A percentile compares a stretch with the other conserved stretches of the same genome.
Conservation (phyloP, 2,888 invertebrate species). For the Xanthia icteritia region DNA sequence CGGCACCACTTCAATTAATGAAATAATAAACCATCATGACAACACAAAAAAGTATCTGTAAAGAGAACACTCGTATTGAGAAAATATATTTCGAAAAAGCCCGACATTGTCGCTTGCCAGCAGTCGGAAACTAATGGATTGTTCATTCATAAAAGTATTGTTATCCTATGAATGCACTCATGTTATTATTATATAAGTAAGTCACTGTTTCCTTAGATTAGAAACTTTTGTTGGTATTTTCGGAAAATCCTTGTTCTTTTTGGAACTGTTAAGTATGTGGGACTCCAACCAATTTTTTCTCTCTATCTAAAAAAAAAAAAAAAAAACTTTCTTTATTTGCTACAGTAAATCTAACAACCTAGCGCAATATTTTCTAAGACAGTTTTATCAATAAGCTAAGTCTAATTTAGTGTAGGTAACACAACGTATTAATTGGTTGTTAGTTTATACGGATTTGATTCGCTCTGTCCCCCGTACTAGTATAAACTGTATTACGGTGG, state of each 20-base stretch:
- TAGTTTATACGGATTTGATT: too few species aligned
- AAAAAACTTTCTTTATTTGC: too few species aligned
- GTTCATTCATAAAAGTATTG: constrained; percentile 46
- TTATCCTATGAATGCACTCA: constrained; percentile 42
- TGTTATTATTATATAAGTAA: constrained; percentile 35
- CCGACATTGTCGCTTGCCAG: constrained; percentile 43
- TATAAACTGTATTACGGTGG: too few species aligned
- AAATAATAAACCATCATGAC: constrained; percentile 73
- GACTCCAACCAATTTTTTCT: too few species aligned
- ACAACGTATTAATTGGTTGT: too few species aligned
- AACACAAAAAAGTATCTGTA: constrained; percentile 62
- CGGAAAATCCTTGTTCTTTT: constrained; percentile 24
- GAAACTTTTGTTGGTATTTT: constrained; percentile 27
- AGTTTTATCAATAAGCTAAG: too few species aligned
- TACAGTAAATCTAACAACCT: too few species aligned
- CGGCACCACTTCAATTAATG: constrained; percentile 73
- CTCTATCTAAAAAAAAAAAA: too few species aligned
- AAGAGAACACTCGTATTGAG: constrained; percentile 55
- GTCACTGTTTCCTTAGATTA: constrained; percentile 34
- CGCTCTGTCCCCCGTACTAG: too few species aligned
- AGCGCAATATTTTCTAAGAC: too few species aligned
- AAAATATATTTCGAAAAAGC: constrained; percentile 54
- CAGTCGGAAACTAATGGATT: constrained; percentile 51
- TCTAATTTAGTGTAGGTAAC: too few species aligned
- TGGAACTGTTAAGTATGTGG: constrained; percentile 4